Evolutionary conservation across 2,113 vertebrate species (phyloP).

Genomic region (Tamias sibiricus): DNA sequence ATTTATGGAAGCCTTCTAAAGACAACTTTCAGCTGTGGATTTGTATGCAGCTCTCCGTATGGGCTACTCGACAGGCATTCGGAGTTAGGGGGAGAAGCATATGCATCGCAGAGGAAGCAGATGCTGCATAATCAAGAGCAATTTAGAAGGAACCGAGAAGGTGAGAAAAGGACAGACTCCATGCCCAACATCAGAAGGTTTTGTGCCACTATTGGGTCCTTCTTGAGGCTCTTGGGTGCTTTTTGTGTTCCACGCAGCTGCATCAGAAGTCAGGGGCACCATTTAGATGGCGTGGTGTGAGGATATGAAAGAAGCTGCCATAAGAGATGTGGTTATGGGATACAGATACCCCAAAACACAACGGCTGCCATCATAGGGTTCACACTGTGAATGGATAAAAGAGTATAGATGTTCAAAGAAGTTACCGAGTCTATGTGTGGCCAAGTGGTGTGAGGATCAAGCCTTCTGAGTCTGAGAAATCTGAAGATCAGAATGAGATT

Average conservation of each 20-base stretch:
- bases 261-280: not conserved
- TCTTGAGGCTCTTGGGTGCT: not conserved
- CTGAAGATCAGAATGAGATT: not conserved
- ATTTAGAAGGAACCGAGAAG: conserved; percentile 83
- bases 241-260: not conserved
- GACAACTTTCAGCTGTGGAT: conserved; percentile 80
- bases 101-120: conserved; percentile 81
- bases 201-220: not conserved
- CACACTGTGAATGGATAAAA: rapidly evolving
- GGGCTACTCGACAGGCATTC: conserved; percentile 75
- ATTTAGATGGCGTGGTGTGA: not conserved
- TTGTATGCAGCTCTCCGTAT: conserved; percentile 75
- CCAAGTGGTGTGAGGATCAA: not conserved
- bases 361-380: not conserved
- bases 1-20: conserved; percentile 64
- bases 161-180: conserved; percentile 79
- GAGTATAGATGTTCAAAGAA: not conserved
- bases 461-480: not conserved
- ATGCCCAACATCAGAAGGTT: conserved; percentile 20
- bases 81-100: conserved; percentile 81
- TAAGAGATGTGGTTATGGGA: not conserved
- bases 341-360: rapidly evolving
- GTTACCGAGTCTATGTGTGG: not conserved
- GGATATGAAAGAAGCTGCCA: not conserved
- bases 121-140: conserved; percentile 80